Percentiles rank a stretch among this genome's conserved stretches.
These are phyloP conservation scores for Bos indicus DNA, from an alignment of 2,113 vertebrate species.

Conservation along the genomic window DNA sequence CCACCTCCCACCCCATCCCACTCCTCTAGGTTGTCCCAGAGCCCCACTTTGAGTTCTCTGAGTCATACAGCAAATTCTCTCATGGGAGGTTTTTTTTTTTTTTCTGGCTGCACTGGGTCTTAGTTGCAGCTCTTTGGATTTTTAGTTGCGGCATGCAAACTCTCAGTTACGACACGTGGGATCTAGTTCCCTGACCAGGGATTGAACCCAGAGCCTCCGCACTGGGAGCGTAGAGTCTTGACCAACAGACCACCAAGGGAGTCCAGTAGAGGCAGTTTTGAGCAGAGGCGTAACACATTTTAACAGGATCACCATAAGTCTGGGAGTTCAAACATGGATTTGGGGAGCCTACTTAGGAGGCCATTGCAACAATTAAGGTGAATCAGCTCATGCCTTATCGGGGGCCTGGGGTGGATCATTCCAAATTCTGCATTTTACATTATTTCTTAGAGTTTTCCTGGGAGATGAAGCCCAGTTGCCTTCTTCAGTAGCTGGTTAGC, in stretches of 20 bases:
- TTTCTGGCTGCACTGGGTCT: background rate
- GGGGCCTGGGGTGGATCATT: background rate
- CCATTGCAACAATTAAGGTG: background rate
- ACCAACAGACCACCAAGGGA: background rate
- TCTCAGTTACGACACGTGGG: rapidly evolving
- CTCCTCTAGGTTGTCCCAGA: background rate
- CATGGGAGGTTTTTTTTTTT: background rate
- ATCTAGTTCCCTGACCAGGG: background rate
- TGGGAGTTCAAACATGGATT: background rate
- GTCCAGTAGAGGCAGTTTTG: background rate
- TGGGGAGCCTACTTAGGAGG: background rate
- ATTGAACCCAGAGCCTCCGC: background rate
- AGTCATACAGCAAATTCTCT: background rate
- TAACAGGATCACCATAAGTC: background rate
- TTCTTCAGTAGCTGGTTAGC: background rate
- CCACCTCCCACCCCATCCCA: background rate
- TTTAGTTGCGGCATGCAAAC: background rate
- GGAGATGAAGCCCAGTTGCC: rapidly evolving
- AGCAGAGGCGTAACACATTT: background rate
- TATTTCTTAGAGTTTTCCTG: background rate
- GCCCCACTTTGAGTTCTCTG: background rate
- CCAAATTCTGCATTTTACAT: background rate
- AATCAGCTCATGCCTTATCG: rapidly evolving
- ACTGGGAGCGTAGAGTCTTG: background rate
- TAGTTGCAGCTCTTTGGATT: background rate